Conservation (phyloP, 2,888 invertebrate species). For the Frankliniella fusca region DNA sequence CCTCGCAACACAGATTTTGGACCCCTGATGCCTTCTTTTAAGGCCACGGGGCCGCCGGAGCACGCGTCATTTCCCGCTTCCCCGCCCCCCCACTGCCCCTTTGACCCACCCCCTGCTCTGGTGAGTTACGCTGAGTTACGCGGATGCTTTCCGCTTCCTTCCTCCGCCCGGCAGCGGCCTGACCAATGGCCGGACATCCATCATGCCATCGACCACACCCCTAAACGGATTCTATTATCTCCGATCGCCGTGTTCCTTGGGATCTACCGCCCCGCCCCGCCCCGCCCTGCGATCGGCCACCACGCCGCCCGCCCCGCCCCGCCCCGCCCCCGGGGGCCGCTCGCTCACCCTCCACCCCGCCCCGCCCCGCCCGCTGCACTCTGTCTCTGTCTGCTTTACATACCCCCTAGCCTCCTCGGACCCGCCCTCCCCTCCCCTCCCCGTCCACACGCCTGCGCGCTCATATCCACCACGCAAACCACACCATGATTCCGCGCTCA, state of each 20-base stretch:
- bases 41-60: background rate
- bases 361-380: background rate
- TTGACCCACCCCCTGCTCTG: too few species aligned
- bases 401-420: background rate
- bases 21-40: background rate
- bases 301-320: background rate
- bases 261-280: background rate
- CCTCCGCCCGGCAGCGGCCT: background rate
- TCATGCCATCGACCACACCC: conserved; percentile 16
- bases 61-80: conserved; percentile 13
- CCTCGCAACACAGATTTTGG: background rate
- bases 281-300: background rate
- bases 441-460: background rate
- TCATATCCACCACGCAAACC: too few species aligned
- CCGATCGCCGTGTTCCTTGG: conserved; percentile 13
- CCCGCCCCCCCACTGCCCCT: background rate
- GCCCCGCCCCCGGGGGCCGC: background rate
- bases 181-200: conserved; percentile 13
- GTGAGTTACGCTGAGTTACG: too few species aligned
- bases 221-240: conserved; percentile 26
- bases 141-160: background rate
- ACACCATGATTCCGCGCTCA: too few species aligned
- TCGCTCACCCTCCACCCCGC: background rate
- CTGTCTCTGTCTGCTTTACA: conserved; percentile 20
- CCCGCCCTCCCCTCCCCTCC: background rate